Base-by-base conservation (phyloP, 2,113 vertebrate genomes). In the Tapirus terrestris region DNA sequence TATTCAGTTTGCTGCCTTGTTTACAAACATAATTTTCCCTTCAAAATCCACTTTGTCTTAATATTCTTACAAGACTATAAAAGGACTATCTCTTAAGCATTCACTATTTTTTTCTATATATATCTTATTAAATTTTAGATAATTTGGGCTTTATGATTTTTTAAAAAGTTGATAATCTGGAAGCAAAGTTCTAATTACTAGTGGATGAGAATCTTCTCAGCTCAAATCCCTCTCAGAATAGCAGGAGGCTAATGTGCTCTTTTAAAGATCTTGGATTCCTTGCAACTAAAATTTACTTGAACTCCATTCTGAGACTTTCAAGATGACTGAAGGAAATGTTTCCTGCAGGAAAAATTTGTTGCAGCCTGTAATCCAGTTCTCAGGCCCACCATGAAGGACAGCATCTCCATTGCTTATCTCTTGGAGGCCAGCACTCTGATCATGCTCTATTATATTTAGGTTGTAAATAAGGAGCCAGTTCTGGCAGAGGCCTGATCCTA, bases 21-120 rank as follows among this genome's bases (percentile, higher is more conserved):
- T 98, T 98, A 93, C 97, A 98, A 98, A 58, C 96, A 79, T 29
- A 96, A 98, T 98, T 98, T 94, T 93, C 51, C 94, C 82, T 79
- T 86, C 31, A 96, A 70, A 98, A 96, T 98, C 98, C 98, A 96
- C 90, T 98, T 81, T 98, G 98, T 97, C 94, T 98, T 97, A 97
- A 98, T 98, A 97, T 89, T 97, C 96, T 97, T 96, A 95, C 92
- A 94, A 94, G 92, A 94, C 95, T 98, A 98, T 98, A 97, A 97
- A 98, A 95, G 96, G 98, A 90, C 80, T 27, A 84, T 96, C 72
- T 81, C 89, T 98, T 82, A 97, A 98, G 83, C 96, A 98, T 98
- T 91, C 85, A 97, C 98, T 98, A 98, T 98, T 98, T 98, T 97
- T 82, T 80, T 75, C 51, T 76, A 96, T 96, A 53, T 97, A 90